Percentiles rank a stretch among this genome's conserved stretches.
These are phyloP conservation scores for Sylvia borin DNA, from an alignment of 2,797 vertebrate species.

Conservation along the genomic window DNA sequence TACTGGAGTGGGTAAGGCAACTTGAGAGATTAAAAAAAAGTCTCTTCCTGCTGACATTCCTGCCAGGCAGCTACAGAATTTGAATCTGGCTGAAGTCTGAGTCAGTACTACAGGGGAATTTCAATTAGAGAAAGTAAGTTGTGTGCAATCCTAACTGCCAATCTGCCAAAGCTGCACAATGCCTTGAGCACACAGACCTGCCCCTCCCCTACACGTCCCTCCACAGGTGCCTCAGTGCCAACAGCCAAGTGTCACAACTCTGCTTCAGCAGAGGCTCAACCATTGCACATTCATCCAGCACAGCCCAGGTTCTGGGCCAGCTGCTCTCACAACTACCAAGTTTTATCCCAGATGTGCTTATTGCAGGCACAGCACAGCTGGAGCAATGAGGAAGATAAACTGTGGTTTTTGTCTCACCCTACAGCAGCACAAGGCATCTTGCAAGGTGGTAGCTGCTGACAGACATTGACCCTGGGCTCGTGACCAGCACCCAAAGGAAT, in stretches of 20 bases:
- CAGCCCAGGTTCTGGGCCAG: too few species aligned
- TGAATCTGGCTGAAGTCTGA: background rate
- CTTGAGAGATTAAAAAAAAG: background rate
- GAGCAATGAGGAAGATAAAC: background rate
- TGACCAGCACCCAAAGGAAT: background rate
- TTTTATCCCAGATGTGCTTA: background rate
- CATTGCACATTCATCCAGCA: fast-evolving
- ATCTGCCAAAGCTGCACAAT: background rate
- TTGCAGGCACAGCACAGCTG: background rate
- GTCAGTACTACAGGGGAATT: background rate
- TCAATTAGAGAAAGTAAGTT: background rate
- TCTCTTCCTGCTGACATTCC: background rate
- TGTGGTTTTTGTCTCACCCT: background rate
- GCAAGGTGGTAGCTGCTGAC: background rate
- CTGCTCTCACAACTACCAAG: background rate
- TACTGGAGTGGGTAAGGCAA: background rate
- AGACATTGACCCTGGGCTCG: fast-evolving
- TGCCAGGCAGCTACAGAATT: background rate
- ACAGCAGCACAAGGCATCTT: fast-evolving
- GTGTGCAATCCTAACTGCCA: background rate
- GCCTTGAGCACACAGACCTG: background rate
- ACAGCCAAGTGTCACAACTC: fast-evolving
- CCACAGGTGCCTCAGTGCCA: background rate
- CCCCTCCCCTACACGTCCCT: background rate
- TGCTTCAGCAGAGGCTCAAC: background rate